A percentile compares a stretch with the other conserved stretches of the same genome.
Evolutionary conservation across 2,797 vertebrate species (phyloP).

Genomic region (Rhinella marina): DNA sequence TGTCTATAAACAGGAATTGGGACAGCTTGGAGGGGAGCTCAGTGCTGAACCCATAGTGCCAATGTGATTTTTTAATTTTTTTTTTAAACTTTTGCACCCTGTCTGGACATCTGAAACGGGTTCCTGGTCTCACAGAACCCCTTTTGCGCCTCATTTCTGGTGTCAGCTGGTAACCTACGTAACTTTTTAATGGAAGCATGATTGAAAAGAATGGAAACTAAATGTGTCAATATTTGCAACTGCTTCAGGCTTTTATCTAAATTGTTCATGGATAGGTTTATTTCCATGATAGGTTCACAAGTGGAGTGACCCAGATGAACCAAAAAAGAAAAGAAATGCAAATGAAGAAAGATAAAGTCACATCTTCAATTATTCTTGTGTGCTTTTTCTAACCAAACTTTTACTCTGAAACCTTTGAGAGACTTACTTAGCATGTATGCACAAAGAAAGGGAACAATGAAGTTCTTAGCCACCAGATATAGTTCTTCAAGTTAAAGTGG

Average conservation of each 20-base stretch:
- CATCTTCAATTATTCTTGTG: not conserved
- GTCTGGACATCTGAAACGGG: too few relatives aligned
- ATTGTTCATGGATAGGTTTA: not conserved
- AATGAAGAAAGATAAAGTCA: not conserved
- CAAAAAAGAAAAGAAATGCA: not conserved
- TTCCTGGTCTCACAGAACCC: too few relatives aligned
- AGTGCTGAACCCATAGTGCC: too few relatives aligned
- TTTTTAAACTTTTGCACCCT: too few relatives aligned
- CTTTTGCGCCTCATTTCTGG: too few relatives aligned
- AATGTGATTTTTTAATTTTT: too few relatives aligned
- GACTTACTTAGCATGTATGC: not conserved
- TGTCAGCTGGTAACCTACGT: not conserved
- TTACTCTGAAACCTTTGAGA: not conserved
- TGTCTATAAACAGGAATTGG: too few relatives aligned
- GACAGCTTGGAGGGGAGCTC: too few relatives aligned
- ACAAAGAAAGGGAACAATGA: not conserved
- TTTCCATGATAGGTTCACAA: not conserved
- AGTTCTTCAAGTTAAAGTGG: slow-evolving; percentile 31
- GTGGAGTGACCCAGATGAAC: not conserved
- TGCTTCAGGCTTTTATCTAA: not conserved
- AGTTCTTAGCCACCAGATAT: slow-evolving; percentile 31
- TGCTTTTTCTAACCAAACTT: not conserved
- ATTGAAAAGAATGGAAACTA: not conserved
- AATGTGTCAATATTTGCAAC: not conserved
- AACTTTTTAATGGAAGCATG: not conserved